Base-by-base conservation (phyloP, 1,140 invertebrate species). In the Hestina assimilis region DNA sequence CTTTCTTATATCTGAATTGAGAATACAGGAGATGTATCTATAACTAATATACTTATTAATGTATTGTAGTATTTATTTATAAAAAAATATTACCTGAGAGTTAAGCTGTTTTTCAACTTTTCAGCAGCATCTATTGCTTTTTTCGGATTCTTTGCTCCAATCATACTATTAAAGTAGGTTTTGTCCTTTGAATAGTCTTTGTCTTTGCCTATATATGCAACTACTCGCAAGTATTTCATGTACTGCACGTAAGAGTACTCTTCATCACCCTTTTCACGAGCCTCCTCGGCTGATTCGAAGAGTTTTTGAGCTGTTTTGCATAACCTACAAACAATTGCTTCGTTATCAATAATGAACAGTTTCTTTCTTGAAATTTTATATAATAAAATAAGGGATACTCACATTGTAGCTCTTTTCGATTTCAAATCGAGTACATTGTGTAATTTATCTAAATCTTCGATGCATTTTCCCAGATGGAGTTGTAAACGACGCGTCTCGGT, bases 161-260 rank as follows among this genome's bases (percentile, higher is more conserved):
- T 72, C 63, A 91, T 87, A 64, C 86, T 89, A 19, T 85, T 90
- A 70, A 90, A 92, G 63, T 89, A 91, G 11, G 86, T 73, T 70
- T 92, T 91, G 50, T 92, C 83, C 33, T 89, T 85, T 19, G 80
- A 61, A 69, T 91, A 92, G 43, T 92, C 91, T 5, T 89, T 78
- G 46, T 88, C 89, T 7, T 85, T 90, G 55, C 87, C 90, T 43
- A 93, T 84, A 58, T 79, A 89, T 1, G 89, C 75, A 0, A 94
- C 72, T 8, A 92, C 75, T 26, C 91, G 90, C 14, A 94, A 85
- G 78, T 93, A 95, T 75, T 92, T 92, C 91, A 93, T 93, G 53
- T 92, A 94, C 24, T 90, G 85, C 17, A 95, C 90, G 65, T 93
- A 96, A 0, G 93, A 92, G 31, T 81, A 63, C 69, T 95, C 93